phyloP scores from a whole-genome alignment of 1,140 invertebrate species.

The Copidosoma floridanum region DNA sequence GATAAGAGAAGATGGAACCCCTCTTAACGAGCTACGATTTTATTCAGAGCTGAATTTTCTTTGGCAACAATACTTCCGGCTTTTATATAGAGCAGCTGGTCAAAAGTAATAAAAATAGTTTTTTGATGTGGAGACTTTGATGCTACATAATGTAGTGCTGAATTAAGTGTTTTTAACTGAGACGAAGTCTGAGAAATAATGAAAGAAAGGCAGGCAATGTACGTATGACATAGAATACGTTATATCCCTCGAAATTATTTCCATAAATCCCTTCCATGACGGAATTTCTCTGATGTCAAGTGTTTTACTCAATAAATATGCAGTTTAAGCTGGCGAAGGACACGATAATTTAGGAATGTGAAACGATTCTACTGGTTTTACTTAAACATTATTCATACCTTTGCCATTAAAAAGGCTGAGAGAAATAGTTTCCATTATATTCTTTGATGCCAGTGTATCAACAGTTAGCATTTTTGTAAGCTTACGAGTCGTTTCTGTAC shows the following conservation, averaged over 20 bases:
- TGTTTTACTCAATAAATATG: slow-evolving; percentile 9
- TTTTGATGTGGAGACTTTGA: too few species aligned
- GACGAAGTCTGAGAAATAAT: too few species aligned
- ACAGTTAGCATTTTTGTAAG: slow-evolving; percentile 8
- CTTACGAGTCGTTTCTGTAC: slow-evolving; percentile 7
- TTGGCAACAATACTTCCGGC: too few species aligned
- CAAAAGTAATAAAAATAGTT: too few species aligned
- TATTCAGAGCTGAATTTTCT: too few species aligned
- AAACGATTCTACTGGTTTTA: background rate
- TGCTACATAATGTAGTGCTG: too few species aligned
- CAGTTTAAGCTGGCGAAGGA: background rate
- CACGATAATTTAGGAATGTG: background rate
- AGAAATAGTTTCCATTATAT: background rate
- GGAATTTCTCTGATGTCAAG: background rate
- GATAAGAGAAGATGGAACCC: too few species aligned
- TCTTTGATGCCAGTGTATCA: background rate
- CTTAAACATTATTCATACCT: slow-evolving; percentile 1
- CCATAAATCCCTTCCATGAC: slow-evolving; percentile 27
- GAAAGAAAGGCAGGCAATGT: slow-evolving; percentile 30
- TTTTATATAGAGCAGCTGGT: too few species aligned
- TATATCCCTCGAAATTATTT: background rate
- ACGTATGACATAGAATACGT: background rate
- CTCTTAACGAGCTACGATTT: too few species aligned
- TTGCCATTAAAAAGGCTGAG: background rate
- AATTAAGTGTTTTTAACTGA: too few species aligned